These are phyloP conservation scores for Bambusicola thoracicus DNA, from an alignment of 2,113 vertebrate genomes.

Conservation along the genomic window DNA sequence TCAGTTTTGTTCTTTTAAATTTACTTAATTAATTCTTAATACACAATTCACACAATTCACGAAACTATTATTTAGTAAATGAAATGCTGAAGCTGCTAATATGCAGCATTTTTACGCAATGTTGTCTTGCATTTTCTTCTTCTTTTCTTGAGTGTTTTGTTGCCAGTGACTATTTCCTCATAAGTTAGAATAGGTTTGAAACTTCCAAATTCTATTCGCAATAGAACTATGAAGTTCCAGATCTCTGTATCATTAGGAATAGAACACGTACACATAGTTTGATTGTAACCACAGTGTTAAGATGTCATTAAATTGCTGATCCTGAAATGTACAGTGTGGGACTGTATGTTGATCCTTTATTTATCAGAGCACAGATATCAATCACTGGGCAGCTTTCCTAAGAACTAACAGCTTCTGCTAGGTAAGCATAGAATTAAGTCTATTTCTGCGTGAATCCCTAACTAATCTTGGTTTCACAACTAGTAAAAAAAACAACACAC, in stretches of 20 bases:
- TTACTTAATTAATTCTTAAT: not conserved
- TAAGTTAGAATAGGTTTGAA: not conserved
- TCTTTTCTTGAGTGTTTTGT: not conserved
- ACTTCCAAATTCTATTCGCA: not conserved
- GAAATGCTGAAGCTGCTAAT: not conserved
- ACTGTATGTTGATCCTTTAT: not conserved
- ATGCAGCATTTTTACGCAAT: not conserved
- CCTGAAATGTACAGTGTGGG: not conserved
- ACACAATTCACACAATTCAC: not conserved
- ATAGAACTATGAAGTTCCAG: not conserved
- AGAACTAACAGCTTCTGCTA: not conserved
- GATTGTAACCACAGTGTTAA: not conserved
- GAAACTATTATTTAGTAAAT: not conserved
- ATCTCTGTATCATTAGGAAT: not conserved
- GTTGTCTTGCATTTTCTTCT: not conserved
- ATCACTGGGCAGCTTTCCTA: not conserved
- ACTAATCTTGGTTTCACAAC: not conserved
- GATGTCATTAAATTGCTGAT: not conserved
- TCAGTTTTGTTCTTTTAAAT: not conserved
- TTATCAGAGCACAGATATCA: not conserved
- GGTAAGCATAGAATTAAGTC: not conserved
- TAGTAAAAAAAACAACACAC: not conserved
- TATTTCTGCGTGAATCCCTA: not conserved
- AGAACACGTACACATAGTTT: fast-evolving
- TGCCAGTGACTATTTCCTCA: not conserved